These are phyloP conservation scores for Eurytoma californica DNA, from an alignment of 2,888 invertebrate genomes.

Conservation along the genomic window DNA sequence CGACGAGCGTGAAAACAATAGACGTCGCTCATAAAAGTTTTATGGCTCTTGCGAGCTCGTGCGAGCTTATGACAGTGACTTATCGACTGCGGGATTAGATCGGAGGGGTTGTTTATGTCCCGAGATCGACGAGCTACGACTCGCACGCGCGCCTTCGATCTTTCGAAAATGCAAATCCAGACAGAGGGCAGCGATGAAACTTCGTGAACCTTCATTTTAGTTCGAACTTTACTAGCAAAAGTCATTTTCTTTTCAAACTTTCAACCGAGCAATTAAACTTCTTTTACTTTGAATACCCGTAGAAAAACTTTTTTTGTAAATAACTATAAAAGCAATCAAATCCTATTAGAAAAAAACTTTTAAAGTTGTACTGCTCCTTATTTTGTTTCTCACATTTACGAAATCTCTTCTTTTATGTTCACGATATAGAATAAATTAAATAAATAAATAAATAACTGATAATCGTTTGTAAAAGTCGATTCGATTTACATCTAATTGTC, in stretches of 20 bases:
- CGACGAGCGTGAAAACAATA: conserved; percentile 45
- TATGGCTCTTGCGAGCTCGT: conserved; percentile 21
- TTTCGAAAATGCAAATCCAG: conserved; percentile 57
- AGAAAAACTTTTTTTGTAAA: no score
- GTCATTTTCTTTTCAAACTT: no score
- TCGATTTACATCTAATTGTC: conserved; percentile 19
- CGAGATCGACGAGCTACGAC: neutral
- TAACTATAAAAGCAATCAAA: no score
- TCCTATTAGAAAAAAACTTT: no score
- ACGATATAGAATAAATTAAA: no score
- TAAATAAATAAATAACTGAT: no score
- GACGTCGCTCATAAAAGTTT: conserved; percentile 57
- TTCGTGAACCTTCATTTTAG: no score
- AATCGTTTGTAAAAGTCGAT: no score
- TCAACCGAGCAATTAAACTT: no score
- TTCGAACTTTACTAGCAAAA: no score
- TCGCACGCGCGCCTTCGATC: conserved; percentile 34
- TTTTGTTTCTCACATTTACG: neutral
- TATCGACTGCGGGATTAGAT: conserved; percentile 59
- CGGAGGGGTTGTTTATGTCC: conserved; percentile 57
- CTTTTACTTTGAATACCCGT: no score
- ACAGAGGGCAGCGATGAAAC: neutral
- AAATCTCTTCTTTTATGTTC: neutral
- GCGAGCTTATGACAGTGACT: conserved; percentile 45
- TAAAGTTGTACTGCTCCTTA: neutral